Evolutionary conservation across 2,888 invertebrate species (phyloP).

Genomic region (Acleris emargana): DNA sequence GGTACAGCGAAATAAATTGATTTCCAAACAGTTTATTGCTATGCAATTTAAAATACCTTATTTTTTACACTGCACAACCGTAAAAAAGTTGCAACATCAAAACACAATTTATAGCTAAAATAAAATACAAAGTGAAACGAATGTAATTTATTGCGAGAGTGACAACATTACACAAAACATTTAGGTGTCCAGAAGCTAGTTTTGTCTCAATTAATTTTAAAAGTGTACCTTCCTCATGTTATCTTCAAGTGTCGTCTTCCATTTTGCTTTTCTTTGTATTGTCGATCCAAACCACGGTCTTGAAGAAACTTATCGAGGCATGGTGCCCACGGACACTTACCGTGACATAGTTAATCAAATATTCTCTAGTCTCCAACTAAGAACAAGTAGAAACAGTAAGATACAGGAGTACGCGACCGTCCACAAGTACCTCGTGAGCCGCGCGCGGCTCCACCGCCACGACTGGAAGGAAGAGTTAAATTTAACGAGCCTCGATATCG

Average conservation of each 20-base stretch:
- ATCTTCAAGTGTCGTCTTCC: slow-evolving; percentile 2
- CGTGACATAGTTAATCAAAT: slow-evolving; percentile 50
- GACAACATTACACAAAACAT: slow-evolving; percentile 37
- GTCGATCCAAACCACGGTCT: slow-evolving; percentile 3
- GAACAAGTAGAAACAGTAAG: slow-evolving; percentile 3
- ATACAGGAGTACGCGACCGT: slow-evolving; percentile 51
- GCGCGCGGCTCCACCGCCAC: slow-evolving; percentile 52
- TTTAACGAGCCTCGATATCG: too few species aligned
- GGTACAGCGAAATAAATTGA: too few species aligned
- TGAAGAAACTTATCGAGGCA: background rate
- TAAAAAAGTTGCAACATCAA: background rate
- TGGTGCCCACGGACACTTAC: slow-evolving; percentile 5
- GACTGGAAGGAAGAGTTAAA: too few species aligned
- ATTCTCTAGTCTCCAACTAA: slow-evolving; percentile 52
- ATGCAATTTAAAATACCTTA: too few species aligned
- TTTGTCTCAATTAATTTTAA: background rate
- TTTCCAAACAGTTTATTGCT: too few species aligned
- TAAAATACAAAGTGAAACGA: slow-evolving; percentile 37
- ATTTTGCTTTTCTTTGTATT: slow-evolving; percentile 3
- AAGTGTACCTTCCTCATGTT: slow-evolving; percentile 20
- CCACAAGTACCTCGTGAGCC: slow-evolving; percentile 57
- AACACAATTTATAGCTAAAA: slow-evolving; percentile 9
- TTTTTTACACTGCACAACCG: background rate
- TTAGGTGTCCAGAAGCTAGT: background rate
- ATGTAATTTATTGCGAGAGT: slow-evolving; percentile 34